A percentile compares a stretch with the other conserved stretches of the same genome.
phyloP scores from a whole-genome alignment of 2,113 vertebrate genomes.

The Oryzias javanicus region DNA sequence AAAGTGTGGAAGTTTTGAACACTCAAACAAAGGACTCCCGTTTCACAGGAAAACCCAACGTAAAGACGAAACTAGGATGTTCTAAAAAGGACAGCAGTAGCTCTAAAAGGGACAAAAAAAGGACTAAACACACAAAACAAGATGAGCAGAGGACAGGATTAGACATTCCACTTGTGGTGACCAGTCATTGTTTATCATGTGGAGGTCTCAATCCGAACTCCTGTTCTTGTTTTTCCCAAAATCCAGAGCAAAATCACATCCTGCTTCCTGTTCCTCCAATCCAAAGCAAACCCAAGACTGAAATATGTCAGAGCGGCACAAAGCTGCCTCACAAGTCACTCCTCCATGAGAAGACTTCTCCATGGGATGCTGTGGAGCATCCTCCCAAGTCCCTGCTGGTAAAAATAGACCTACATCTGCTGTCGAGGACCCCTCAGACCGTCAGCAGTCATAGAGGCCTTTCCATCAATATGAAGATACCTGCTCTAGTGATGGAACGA shows the following conservation, averaged over 20 bases:
- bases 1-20: slow-evolving; percentile 62
- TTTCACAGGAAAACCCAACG: slow-evolving; percentile 80
- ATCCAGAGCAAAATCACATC: slow-evolving; percentile 58
- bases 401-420: slow-evolving; percentile 84
- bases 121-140: slow-evolving; percentile 24
- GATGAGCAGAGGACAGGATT: slow-evolving; percentile 71
- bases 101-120: slow-evolving; percentile 59
- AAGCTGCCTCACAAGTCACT: slow-evolving; percentile 58
- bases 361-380: background rate
- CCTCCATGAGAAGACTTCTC: slow-evolving; percentile 54
- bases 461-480: slow-evolving; percentile 58
- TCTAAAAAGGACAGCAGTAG: slow-evolving; percentile 37
- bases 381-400: slow-evolving; percentile 74
- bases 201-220: slow-evolving; percentile 39
- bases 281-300: slow-evolving; percentile 54
- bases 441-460: slow-evolving; percentile 9
- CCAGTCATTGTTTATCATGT: slow-evolving; percentile 48
- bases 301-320: slow-evolving; percentile 45
- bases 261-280: slow-evolving; percentile 7
- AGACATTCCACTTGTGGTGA: slow-evolving; percentile 23
- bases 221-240: slow-evolving; percentile 40
- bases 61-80: slow-evolving; percentile 80
- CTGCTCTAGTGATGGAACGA: slow-evolving; percentile 33
- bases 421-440: slow-evolving; percentile 78
- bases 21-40: slow-evolving; percentile 63